A percentile compares a stretch with the other conserved stretches of the same genome.
Conservation (phyloP, 2,113 vertebrate genomes). For the Furnarius figulus region DNA sequence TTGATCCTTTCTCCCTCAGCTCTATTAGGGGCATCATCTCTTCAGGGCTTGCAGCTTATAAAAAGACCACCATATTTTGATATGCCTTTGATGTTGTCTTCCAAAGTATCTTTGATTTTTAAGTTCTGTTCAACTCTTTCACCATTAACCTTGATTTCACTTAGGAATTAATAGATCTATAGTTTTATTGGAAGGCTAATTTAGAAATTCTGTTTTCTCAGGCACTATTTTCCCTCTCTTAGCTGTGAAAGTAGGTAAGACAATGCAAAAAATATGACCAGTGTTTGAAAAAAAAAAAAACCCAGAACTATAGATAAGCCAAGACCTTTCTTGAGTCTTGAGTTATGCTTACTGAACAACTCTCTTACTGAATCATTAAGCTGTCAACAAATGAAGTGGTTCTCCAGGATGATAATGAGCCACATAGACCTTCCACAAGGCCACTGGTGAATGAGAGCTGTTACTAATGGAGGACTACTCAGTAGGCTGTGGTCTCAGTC, state of each 20-base stretch:
- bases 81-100: conserved; percentile 68
- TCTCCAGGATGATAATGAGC: not conserved
- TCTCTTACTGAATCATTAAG: not conserved
- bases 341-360: not conserved
- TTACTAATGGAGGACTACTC: not conserved
- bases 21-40: conserved; percentile 54
- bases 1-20: conserved; percentile 59
- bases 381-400: not conserved
- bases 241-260: not conserved
- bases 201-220: conserved; percentile 42
- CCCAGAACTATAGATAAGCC: not conserved
- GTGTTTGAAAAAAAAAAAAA: not conserved
- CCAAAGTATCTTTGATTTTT: conserved; percentile 67
- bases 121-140: conserved; percentile 61
- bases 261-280: not conserved
- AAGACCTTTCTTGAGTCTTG: not conserved
- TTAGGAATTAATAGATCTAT: conserved; percentile 42
- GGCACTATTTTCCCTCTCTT: not conserved
- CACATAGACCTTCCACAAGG: not conserved
- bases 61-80: conserved; percentile 65
- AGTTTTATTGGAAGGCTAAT: conserved; percentile 41
- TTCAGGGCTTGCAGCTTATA: conserved; percentile 64
- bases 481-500: not conserved
- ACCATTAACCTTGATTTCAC: conserved; percentile 51
- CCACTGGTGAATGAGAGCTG: not conserved